Evolutionary conservation across 2,797 vertebrate species (phyloP).

Genomic region (Chromis chromis): DNA sequence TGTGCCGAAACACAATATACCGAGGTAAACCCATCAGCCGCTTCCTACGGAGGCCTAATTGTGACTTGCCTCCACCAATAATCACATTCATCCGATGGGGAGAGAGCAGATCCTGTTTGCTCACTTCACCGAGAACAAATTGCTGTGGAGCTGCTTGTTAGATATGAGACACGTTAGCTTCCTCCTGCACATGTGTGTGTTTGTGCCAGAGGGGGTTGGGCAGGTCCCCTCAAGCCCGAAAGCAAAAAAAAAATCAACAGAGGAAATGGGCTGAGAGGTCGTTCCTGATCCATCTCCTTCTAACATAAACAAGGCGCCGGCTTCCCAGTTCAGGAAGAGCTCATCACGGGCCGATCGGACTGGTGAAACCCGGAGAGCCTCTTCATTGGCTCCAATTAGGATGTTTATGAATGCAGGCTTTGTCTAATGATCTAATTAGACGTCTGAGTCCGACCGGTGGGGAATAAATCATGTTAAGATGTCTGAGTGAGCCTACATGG

Average conservation of each 20-base stretch:
- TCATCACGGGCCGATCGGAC: slow-evolving; percentile 12
- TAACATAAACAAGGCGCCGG: slow-evolving; percentile 67
- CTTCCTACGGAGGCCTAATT: background rate
- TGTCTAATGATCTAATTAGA: slow-evolving; percentile 58
- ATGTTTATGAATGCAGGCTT: slow-evolving; percentile 56
- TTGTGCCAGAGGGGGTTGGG: slow-evolving; percentile 1
- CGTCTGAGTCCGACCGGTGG: slow-evolving; percentile 34
- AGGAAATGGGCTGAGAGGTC: slow-evolving; percentile 72
- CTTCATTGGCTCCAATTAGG: slow-evolving; percentile 30
- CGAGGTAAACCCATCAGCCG: background rate
- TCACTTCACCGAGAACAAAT: slow-evolving; percentile 39
- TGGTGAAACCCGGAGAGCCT: slow-evolving; percentile 27
- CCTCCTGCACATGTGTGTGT: slow-evolving; percentile 13
- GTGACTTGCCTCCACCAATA: slow-evolving; percentile 2
- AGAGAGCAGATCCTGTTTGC: slow-evolving; percentile 25
- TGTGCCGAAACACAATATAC: no score
- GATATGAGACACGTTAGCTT: slow-evolving; percentile 32
- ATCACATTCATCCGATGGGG: slow-evolving; percentile 17
- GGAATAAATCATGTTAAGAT: slow-evolving; percentile 56
- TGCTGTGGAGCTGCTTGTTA: slow-evolving; percentile 33
- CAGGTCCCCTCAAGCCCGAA: slow-evolving; percentile 42
- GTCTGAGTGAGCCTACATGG: slow-evolving; percentile 25
- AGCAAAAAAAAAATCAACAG: slow-evolving; percentile 35
- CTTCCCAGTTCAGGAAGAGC: slow-evolving; percentile 38
- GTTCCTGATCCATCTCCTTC: slow-evolving; percentile 58